Conservation (phyloP, 2,797 vertebrate species). For the Clarias laeviceps region DNA sequence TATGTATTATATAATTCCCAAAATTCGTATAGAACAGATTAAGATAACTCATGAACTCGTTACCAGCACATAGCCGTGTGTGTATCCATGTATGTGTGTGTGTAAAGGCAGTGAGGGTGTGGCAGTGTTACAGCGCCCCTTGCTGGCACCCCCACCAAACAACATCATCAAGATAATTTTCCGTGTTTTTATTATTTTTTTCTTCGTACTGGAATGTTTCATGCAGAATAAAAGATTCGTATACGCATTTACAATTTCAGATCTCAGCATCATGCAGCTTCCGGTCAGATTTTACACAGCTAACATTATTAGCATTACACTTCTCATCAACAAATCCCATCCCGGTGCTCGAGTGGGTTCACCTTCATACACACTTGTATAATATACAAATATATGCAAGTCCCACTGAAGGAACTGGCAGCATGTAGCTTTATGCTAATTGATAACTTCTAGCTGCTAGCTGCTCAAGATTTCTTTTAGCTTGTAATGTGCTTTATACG, state of each 20-base stretch:
- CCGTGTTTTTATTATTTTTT: neutral
- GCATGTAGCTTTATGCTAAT: conserved; percentile 6
- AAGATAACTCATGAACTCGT: neutral
- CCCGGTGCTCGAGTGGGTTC: too few species aligned
- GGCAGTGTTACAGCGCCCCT: neutral
- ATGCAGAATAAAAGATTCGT: neutral
- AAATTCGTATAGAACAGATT: neutral
- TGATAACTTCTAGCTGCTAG: neutral
- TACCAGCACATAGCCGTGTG: neutral
- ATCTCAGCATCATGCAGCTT: neutral
- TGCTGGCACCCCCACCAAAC: neutral
- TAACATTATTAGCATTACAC: neutral
- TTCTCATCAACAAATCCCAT: neutral
- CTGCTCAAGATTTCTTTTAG: neutral
- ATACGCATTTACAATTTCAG: neutral
- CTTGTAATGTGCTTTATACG: neutral
- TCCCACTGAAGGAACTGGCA: neutral
- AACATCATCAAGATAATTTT: neutral
- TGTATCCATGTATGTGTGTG: neutral
- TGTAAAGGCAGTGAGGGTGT: neutral
- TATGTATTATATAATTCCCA: too few species aligned
- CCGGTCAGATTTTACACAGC: neutral
- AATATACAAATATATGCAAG: too few species aligned
- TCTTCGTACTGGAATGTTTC: neutral
- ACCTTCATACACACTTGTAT: too few species aligned